Evolutionary conservation across 2,113 vertebrate genomes (phyloP).

Genomic region (Tachuris rubrigastra): DNA sequence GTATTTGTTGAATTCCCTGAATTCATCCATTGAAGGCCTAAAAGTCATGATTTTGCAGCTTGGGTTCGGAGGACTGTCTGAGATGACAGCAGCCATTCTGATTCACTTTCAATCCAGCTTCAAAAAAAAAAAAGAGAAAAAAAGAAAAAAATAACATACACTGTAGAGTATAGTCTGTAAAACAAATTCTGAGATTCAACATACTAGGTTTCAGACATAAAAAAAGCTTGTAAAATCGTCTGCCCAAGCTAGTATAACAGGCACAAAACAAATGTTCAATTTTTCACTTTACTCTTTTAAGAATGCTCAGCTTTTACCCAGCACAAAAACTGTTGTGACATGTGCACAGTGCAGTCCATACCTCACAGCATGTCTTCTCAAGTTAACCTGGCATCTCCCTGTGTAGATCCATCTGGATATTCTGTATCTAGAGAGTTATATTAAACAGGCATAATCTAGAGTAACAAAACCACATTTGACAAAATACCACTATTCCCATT

Average conservation of each 20-base stretch:
- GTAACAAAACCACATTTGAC: background rate
- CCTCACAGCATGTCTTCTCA: background rate
- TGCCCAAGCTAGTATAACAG: background rate
- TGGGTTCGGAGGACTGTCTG: conserved; percentile 82
- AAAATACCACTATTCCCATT: background rate
- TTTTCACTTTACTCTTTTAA: background rate
- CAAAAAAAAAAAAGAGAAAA: background rate
- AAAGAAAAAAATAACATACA: background rate
- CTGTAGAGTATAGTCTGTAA: background rate
- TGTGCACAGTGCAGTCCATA: background rate
- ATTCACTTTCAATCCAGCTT: conserved; percentile 21
- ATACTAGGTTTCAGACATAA: background rate
- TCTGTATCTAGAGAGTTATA: background rate
- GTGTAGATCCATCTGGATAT: background rate
- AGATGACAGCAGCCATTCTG: conserved; percentile 83
- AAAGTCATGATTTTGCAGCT: conserved; percentile 98
- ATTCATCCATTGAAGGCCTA: conserved; percentile 91
- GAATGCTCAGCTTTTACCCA: background rate
- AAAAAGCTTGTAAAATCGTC: background rate
- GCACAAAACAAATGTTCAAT: background rate
- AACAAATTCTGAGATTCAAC: background rate
- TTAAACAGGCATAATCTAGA: background rate
- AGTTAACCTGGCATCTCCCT: background rate
- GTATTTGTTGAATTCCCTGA: conserved; percentile 92
- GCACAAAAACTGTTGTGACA: fast-evolving